Conservation (phyloP, 1,140 invertebrate genomes). For the Saccostrea glomerata region DNA sequence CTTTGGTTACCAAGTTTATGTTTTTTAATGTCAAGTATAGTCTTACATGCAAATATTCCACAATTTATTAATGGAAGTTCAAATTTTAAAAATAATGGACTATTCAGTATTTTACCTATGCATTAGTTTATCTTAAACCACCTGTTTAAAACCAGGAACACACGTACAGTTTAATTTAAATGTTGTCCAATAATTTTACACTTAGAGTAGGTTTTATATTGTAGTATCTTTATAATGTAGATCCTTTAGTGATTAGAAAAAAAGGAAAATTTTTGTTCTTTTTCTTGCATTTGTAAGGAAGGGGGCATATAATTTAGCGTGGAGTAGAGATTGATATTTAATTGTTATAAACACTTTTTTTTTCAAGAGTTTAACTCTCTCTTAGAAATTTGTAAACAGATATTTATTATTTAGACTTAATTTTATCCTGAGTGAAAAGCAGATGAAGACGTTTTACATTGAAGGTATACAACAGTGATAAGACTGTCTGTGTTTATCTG, state of each 20-base stretch:
- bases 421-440: neutral
- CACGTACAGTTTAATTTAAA: neutral
- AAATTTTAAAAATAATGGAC: no score
- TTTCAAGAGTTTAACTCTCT: neutral
- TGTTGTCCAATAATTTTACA: neutral
- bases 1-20: no score
- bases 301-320: neutral
- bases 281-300: constrained; percentile 32
- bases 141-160: neutral
- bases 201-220: neutral
- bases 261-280: neutral
- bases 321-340: neutral
- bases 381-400: neutral
- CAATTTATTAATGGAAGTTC: neutral
- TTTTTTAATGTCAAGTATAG: no score
- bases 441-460: neutral
- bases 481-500: neutral
- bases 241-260: neutral
- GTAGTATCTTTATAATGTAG: neutral
- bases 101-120: no score
- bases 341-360: neutral
- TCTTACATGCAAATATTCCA: neutral
- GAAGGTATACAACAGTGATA: neutral
- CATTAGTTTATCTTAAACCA: no score
- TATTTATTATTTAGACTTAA: neutral